A percentile compares a stretch with the other conserved stretches of the same genome.
phyloP scores from a whole-genome alignment of 2,113 vertebrate genomes.

The Fulica atra region DNA sequence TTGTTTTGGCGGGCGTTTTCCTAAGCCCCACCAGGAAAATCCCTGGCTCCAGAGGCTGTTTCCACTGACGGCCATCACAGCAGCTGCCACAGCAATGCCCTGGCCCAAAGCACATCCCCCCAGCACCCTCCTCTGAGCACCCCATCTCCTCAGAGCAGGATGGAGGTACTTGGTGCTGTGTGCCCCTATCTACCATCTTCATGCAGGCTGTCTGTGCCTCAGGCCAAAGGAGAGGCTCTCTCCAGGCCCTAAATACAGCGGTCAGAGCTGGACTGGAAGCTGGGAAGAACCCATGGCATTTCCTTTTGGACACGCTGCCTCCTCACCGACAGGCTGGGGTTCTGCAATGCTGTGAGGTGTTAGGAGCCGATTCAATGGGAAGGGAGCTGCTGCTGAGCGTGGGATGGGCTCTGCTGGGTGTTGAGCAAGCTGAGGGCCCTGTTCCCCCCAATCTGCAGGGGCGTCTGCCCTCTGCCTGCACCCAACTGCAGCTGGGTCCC shows the following conservation, averaged over 20 bases:
- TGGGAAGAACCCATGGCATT: accelerated
- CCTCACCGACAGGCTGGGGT: accelerated
- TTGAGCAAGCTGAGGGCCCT: accelerated
- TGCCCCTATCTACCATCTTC: neutral
- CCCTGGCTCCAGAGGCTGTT: neutral
- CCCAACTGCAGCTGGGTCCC: neutral
- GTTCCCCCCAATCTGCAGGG: accelerated
- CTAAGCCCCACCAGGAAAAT: neutral
- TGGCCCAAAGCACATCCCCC: neutral
- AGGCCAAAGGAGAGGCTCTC: neutral
- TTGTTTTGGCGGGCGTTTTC: accelerated
- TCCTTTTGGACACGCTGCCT: neutral
- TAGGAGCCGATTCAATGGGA: neutral
- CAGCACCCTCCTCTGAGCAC: neutral
- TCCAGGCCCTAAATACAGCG: accelerated
- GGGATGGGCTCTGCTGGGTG: neutral
- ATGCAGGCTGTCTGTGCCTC: neutral
- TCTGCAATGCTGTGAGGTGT: accelerated
- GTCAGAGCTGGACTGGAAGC: accelerated
- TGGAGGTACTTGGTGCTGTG: accelerated
- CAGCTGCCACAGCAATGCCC: neutral
- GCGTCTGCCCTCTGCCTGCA: neutral
- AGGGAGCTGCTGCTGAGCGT: neutral
- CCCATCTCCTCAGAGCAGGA: neutral
- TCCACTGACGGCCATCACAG: accelerated